Evolutionary conservation across 2,888 invertebrate genomes (phyloP), one percentile per base, ranked within the genome.

Genomic region (Lamproptera curius): DNA sequence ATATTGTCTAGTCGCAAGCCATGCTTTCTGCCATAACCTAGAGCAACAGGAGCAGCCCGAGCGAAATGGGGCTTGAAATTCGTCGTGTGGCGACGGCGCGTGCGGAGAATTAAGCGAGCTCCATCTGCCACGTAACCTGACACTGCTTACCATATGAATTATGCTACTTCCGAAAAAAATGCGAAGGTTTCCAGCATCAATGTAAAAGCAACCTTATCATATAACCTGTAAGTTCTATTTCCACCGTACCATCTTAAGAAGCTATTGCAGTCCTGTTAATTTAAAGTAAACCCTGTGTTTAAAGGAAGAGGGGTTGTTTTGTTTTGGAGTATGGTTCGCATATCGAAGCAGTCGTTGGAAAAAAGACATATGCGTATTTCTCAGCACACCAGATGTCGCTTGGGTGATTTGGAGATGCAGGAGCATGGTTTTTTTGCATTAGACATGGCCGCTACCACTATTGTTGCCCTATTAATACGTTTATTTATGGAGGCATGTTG

Each of bases 101-200:
- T 81, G 84, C 83, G 76, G 75, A 59, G 67, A 63, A 61, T 64
- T 64, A 65, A 43, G 35, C 64, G 70, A 65, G n/a, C 23, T 64
- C 72, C 86, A 86, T 85, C 85, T 86, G 86, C 74, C 65, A 65
- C 68, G 86, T 76, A 82, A 86, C 86, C 76, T 78, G 85, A 86
- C 75, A 77, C 79, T 76, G 71, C 79, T 78, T 76, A 67, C 73
- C 76, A 73, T 78, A 78, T 79, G 79, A 83, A 76, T 77, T 75
- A 78, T 73, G 63, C 69, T 68, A 76, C 73, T 79, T 79, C 77
- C 74, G 67, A 75, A 83, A 84, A 79, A 80, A 77, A 72, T 51
- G 49, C 38, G 3, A 31, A 11, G 13, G 51, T n/a, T n/a, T n/a
- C 56, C 56, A 57, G 43, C 16, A 6, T 14, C 56, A 55, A 42